Percentiles rank a stretch among this genome's conserved stretches.
Evolutionary conservation across 2,888 invertebrate species (phyloP).

Genomic region (Perizoma affinitatum): DNA sequence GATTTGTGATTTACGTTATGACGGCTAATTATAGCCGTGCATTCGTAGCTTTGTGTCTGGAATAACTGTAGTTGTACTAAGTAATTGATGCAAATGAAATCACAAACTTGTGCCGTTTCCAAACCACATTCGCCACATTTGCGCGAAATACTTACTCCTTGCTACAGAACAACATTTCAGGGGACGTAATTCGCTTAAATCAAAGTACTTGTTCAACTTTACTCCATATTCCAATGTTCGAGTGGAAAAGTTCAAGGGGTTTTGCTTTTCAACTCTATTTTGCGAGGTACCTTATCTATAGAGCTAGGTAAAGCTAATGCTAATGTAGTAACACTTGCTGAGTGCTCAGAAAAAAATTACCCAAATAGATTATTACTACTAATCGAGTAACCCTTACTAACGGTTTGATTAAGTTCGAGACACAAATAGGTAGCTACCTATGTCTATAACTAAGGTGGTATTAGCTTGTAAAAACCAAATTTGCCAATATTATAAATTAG

Average conservation of each 20-base stretch:
- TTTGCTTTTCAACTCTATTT: slow-evolving; percentile 10
- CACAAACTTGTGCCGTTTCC: slow-evolving; percentile 21
- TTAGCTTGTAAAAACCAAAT: no score
- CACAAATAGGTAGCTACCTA: no score
- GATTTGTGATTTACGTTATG: no score
- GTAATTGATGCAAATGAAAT: slow-evolving; percentile 29
- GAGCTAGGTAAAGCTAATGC: no score
- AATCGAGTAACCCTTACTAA: no score
- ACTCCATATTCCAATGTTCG: slow-evolving; percentile 15
- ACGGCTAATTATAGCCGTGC: neutral
- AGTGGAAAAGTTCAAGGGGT: slow-evolving; percentile 8
- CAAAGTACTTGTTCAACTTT: slow-evolving; percentile 15
- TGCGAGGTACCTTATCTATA: neutral
- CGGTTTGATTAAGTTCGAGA: no score
- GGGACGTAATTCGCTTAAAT: slow-evolving; percentile 17
- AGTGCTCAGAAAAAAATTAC: no score
- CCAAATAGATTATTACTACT: no score
- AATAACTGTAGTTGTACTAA: slow-evolving; percentile 15
- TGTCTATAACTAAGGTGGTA: no score
- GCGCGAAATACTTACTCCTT: slow-evolving; percentile 11
- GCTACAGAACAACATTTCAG: slow-evolving; percentile 19
- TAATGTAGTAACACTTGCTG: no score
- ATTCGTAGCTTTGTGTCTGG: slow-evolving; percentile 3
- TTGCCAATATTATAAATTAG: no score
- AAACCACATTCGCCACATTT: slow-evolving; percentile 22